Percentiles rank a stretch among this genome's conserved stretches.
Evolutionary conservation across 2,797 vertebrate genomes (phyloP).

Genomic region (Takifugu rubripes): DNA sequence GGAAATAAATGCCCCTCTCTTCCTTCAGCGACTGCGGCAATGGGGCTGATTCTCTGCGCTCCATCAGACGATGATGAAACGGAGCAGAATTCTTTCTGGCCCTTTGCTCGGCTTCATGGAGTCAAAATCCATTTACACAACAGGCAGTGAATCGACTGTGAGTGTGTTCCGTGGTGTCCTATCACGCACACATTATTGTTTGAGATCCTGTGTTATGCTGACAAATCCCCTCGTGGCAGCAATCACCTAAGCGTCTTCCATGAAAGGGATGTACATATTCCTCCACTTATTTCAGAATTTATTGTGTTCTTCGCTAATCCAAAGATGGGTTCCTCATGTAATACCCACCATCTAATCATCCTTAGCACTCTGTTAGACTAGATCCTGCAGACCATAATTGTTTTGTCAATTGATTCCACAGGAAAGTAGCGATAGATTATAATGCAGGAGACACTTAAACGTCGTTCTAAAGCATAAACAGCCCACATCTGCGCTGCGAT

Average conservation of each 20-base stretch:
- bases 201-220: constrained; percentile 78
- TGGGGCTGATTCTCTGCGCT: constrained; percentile 42
- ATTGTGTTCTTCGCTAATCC: constrained; percentile 76
- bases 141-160: constrained; percentile 59
- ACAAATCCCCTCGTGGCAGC: constrained; percentile 79
- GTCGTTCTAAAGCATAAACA: constrained; percentile 27
- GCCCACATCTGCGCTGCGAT: constrained; percentile 20
- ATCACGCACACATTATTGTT: constrained; percentile 72
- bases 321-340: constrained; percentile 74
- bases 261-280: constrained; percentile 75
- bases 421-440: constrained; percentile 57
- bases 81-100: constrained; percentile 51
- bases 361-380: constrained; percentile 71
- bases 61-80: constrained; percentile 63
- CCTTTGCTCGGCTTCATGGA: constrained; percentile 53
- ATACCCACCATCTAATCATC: constrained; percentile 76
- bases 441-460: constrained; percentile 33
- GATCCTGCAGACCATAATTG: constrained; percentile 71
- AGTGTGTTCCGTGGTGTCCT: constrained; percentile 70
- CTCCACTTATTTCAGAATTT: constrained; percentile 75
- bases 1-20: constrained; percentile 12
- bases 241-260: constrained; percentile 76
- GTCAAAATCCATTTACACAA: constrained; percentile 72
- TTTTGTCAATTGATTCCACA: constrained; percentile 69
- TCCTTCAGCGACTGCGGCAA: constrained; percentile 22